Base-by-base conservation (phyloP, 2,888 invertebrate genomes). In the Eupithecia dodoneata region DNA sequence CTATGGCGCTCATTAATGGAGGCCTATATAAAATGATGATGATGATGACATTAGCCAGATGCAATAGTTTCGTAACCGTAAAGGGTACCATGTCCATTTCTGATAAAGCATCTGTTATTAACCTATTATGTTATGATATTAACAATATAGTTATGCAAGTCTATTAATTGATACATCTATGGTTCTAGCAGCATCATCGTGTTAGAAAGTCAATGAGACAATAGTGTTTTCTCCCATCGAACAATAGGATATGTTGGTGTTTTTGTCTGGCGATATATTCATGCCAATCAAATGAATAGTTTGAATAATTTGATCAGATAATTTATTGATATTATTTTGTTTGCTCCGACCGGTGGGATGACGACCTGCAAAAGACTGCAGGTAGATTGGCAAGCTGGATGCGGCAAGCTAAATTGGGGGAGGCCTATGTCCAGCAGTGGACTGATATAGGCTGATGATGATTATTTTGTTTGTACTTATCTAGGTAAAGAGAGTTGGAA, bases 131-230 rank as follows among this genome's bases (percentile, higher is more conserved):
- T 45, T n/a, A 45, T 44, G 69, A 69, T 52, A 52, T 59, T 45
- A 52, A 74, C 73, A 76, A 74, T 76, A 72, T 47, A 44, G 42
- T 76, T 79, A 77, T 72, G 77, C 52, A 77, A 77, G 69, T 72
- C 52, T 66, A 74, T 76, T 74, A 73, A 79, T 79, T 72, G 55
- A 77, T 74, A 52, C 42, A 65, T 74, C 71, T 76, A 65, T 65
- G 67, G 63, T 77, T 70, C 66, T 49, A 66, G 74, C 65, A 71
- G 63, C 73, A 73, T 78, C 72, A 76, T 63, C 59, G 65, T 71
- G 78, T 66, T 79, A 82, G 82, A 82, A 82, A 82, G 82, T 80
- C 71, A 73, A 69, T 74, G 75, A 81, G 73, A 82, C 82, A 81
- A 82, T 82, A 71, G 82, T 76, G 75, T 77, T 81, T 81, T 82